A percentile compares a stretch with the other conserved stretches of the same genome.
phyloP scores from a whole-genome alignment of 2,888 invertebrate genomes.

The Stomorhina lunata region DNA sequence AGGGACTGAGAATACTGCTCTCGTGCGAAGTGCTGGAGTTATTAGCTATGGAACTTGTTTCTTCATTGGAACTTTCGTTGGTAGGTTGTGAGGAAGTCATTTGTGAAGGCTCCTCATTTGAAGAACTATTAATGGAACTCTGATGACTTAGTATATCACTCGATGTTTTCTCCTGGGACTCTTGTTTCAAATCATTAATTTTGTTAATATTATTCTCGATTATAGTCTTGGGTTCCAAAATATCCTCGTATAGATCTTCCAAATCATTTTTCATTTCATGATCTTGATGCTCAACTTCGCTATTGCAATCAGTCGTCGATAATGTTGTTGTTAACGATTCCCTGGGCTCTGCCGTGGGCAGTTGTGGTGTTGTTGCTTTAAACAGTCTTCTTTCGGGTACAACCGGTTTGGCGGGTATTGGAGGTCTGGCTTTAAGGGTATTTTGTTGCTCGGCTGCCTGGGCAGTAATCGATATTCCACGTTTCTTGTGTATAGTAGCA shows the following conservation, averaged over 20 bases:
- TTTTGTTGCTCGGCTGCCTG: constrained; percentile 57
- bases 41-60: constrained; percentile 68
- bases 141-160: constrained; percentile 64
- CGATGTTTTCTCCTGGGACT: constrained; percentile 10
- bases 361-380: constrained; percentile 67
- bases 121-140: constrained; percentile 60
- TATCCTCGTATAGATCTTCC: constrained; percentile 59
- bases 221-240: constrained; percentile 44
- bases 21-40: constrained; percentile 73
- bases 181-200: constrained; percentile 40
- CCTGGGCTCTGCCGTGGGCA: background rate
- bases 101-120: constrained; percentile 59
- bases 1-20: constrained; percentile 88
- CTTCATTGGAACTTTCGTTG: constrained; percentile 64
- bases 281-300: constrained; percentile 45
- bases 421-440: constrained; percentile 69
- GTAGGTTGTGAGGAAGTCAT: constrained; percentile 50
- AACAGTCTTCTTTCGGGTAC: constrained; percentile 72
- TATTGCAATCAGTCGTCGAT: constrained; percentile 4
- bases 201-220: constrained; percentile 67
- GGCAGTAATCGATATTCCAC: constrained; percentile 60
- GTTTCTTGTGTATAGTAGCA: constrained; percentile 62
- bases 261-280: constrained; percentile 60
- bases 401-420: constrained; percentile 72
- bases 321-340: background rate